Percentiles rank a stretch among this genome's conserved stretches.
Conservation (phyloP, 2,797 vertebrate genomes). For the Clarias fuscus region DNA sequence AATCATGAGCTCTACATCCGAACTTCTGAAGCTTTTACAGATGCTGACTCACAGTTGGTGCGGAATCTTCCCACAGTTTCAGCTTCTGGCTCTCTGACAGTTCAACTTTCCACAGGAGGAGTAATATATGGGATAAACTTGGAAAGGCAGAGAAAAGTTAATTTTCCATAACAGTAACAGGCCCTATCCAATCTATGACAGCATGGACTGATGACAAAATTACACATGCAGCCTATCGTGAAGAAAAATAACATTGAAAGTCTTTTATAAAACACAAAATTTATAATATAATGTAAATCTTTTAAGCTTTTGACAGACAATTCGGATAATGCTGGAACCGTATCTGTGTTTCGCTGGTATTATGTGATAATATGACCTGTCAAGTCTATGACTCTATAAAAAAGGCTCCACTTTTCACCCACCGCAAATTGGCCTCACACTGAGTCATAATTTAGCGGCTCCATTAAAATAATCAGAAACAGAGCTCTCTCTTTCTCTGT, state of each 20-base stretch:
- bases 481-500: conserved; percentile 61
- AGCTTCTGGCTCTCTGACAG: conserved; percentile 26
- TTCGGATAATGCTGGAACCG: background rate
- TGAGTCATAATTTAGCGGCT: conserved; percentile 78
- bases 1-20: background rate
- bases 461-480: conserved; percentile 79
- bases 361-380: conserved; percentile 70
- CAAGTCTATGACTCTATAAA: conserved; percentile 74
- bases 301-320: conserved; percentile 26
- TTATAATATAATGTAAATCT: conserved; percentile 17
- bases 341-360: conserved; percentile 41
- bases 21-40: conserved; percentile 6
- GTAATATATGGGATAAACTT: conserved; percentile 25
- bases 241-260: conserved; percentile 3
- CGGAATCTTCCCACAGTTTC: conserved; percentile 26
- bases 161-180: conserved; percentile 31
- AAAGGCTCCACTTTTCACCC: conserved; percentile 60
- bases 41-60: conserved; percentile 34
- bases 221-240: background rate
- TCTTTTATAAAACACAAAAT: conserved; percentile 8
- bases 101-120: conserved; percentile 12
- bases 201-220: background rate
- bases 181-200: conserved; percentile 14
- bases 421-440: conserved; percentile 79
- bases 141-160: conserved; percentile 27